phyloP scores from a whole-genome alignment of 2,113 vertebrate genomes.

The Otus sunia region DNA sequence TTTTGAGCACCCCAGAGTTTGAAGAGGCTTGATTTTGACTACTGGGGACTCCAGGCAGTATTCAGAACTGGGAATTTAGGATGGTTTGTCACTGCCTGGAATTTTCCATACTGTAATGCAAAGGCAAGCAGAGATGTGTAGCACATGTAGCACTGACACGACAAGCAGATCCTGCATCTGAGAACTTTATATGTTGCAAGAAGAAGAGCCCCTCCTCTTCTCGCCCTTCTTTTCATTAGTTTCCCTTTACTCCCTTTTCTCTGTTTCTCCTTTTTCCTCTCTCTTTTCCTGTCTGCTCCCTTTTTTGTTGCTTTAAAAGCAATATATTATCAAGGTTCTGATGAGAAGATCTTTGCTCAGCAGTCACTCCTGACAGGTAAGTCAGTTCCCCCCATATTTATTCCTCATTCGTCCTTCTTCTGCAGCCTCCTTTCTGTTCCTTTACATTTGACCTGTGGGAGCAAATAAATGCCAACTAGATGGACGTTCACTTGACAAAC shows the following conservation, averaged over 20 bases:
- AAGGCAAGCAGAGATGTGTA: not conserved
- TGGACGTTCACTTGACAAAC: not conserved
- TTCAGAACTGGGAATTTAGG: not conserved
- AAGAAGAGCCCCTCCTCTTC: slow-evolving; percentile 17
- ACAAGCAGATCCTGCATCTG: not conserved
- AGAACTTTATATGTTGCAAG: not conserved
- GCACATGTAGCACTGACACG: not conserved
- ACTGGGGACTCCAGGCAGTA: not conserved
- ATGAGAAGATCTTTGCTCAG: slow-evolving; percentile 44
- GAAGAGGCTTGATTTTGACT: not conserved
- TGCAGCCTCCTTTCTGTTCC: not conserved
- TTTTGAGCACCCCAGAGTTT: not conserved
- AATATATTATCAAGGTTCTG: slow-evolving; percentile 39
- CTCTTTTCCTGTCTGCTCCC: slow-evolving; percentile 6
- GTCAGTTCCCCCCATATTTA: not conserved
- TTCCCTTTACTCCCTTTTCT: slow-evolving; percentile 46
- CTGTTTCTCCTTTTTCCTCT: slow-evolving; percentile 19
- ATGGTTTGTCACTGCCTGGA: not conserved
- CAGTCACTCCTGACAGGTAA: slow-evolving; percentile 47
- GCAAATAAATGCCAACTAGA: not conserved
- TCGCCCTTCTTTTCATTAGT: slow-evolving; percentile 16
- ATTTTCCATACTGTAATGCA: not conserved
- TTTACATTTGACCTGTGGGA: not conserved
- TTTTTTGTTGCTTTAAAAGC: slow-evolving; percentile 56
- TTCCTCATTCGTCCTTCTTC: slow-evolving; percentile 1